A percentile compares a stretch with the other conserved stretches of the same genome.
These are phyloP conservation scores for Orchestes rusci DNA, from an alignment of 2,888 invertebrate genomes.

Conservation along the genomic window DNA sequence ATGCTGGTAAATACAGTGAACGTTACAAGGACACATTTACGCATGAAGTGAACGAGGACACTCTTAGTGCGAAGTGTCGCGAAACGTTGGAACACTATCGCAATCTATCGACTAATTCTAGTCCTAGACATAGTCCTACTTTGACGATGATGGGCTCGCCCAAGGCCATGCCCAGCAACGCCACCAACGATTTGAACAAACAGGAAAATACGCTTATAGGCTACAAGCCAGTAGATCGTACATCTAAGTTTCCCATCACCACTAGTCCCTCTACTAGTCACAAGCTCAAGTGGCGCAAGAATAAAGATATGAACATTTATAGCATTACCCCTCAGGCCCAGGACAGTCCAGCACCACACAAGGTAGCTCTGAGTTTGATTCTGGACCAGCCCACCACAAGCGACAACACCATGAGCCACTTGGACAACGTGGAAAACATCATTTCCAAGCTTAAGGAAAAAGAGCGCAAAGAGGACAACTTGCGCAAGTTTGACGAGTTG, in stretches of 20 bases:
- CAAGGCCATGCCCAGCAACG: slow-evolving; percentile 35
- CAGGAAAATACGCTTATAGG: slow-evolving; percentile 47
- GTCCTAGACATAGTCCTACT: slow-evolving; percentile 16
- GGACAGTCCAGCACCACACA: slow-evolving; percentile 8
- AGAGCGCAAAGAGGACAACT: slow-evolving; percentile 37
- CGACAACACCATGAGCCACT: slow-evolving; percentile 37
- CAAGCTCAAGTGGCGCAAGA: slow-evolving; percentile 31
- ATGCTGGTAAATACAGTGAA: slow-evolving; percentile 41
- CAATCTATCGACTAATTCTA: slow-evolving; percentile 31
- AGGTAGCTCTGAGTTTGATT: slow-evolving; percentile 29
- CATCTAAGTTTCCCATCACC: slow-evolving; percentile 32
- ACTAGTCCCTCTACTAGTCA: slow-evolving; percentile 24
- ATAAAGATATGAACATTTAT: slow-evolving; percentile 37
- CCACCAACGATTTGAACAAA: slow-evolving; percentile 41
- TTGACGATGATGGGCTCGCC: slow-evolving; percentile 29
- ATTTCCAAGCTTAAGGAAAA: slow-evolving; percentile 37
- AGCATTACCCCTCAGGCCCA: slow-evolving; percentile 28
- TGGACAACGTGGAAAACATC: slow-evolving; percentile 43
- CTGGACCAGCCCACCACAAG: slow-evolving; percentile 16
- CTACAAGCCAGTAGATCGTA: slow-evolving; percentile 49
- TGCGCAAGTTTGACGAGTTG: slow-evolving; percentile 39
- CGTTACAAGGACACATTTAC: slow-evolving; percentile 39
- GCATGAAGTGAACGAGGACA: slow-evolving; percentile 30
- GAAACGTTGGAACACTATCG: slow-evolving; percentile 29
- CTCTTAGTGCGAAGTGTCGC: slow-evolving; percentile 32